phyloP scores from a whole-genome alignment of 2,888 invertebrate species.

The Tortricodes alternella region DNA sequence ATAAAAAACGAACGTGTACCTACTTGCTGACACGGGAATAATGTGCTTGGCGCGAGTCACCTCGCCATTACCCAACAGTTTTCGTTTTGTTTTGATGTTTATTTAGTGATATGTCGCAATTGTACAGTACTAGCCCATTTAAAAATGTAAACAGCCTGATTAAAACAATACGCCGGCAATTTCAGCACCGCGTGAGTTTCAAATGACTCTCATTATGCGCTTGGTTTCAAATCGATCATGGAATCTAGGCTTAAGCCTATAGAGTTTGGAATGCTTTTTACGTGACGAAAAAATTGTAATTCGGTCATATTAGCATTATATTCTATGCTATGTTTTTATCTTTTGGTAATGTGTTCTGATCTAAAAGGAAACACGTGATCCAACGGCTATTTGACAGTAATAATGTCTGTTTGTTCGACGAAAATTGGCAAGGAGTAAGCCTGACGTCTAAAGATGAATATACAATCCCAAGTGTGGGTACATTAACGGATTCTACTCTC shows the following conservation, averaged over 20 bases:
- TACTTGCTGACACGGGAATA: conserved; percentile 11
- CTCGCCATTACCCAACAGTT: conserved; percentile 21
- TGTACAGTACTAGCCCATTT: conserved; percentile 18
- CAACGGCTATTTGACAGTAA: background rate
- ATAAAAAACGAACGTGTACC: background rate
- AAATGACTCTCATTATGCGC: background rate
- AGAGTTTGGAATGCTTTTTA: background rate
- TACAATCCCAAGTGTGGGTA: no score
- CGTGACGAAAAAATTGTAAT: conserved; percentile 1
- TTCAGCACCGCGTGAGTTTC: conserved; percentile 6
- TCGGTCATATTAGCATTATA: conserved; percentile 12
- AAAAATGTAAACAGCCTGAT: conserved; percentile 18
- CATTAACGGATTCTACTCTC: no score
- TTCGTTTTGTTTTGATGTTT: conserved; percentile 12
- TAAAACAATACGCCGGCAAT: conserved; percentile 18
- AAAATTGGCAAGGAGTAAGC: no score
- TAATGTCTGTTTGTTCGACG: background rate
- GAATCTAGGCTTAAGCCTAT: background rate
- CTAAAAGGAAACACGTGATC: conserved; percentile 19
- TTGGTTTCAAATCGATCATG: background rate
- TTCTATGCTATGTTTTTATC: conserved; percentile 15
- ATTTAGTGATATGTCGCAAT: conserved; percentile 23
- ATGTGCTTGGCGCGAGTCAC: conserved; percentile 11
- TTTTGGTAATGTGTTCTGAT: conserved; percentile 14
- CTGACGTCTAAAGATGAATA: no score